These are phyloP conservation scores for Noturus placidus DNA, from an alignment of 2,113 vertebrate species.

Conservation along the genomic window DNA sequence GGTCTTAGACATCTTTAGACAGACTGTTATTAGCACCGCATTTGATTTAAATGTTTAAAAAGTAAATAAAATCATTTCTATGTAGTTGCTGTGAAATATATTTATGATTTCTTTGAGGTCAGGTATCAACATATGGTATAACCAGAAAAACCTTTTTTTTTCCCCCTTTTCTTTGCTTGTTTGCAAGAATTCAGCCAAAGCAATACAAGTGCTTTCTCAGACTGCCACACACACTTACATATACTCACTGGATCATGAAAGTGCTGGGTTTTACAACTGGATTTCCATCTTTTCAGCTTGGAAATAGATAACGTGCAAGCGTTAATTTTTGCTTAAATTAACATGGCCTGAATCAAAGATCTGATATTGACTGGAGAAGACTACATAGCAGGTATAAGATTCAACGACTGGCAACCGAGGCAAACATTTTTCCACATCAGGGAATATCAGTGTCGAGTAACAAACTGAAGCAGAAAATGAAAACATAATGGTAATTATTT, in stretches of 20 bases:
- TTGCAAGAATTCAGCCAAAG: not conserved
- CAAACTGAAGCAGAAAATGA: slow-evolving; percentile 20
- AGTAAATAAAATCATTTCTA: not conserved
- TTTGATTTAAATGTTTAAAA: not conserved
- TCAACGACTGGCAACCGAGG: not conserved
- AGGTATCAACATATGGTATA: not conserved
- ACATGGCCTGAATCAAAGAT: slow-evolving; percentile 17
- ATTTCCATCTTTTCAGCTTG: not conserved
- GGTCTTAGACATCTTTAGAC: not conserved
- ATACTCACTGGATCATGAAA: not conserved
- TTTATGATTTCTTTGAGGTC: not conserved
- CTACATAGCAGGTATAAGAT: not conserved
- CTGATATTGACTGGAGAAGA: slow-evolving; percentile 1
- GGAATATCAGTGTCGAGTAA: slow-evolving; percentile 9
- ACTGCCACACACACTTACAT: not conserved
- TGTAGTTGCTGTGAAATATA: not conserved
- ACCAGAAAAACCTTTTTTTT: not conserved
- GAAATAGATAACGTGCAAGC: not conserved
- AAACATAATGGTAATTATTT: slow-evolving; percentile 14
- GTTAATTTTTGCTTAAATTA: not conserved
- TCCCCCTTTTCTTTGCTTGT: not conserved
- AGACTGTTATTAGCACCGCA: not conserved
- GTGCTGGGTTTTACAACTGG: not conserved
- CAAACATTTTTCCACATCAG: not conserved
- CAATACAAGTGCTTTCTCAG: not conserved